These are phyloP conservation scores for Neosilurus hyrtlii DNA, from an alignment of 2,797 vertebrate species.

Conservation along the genomic window DNA sequence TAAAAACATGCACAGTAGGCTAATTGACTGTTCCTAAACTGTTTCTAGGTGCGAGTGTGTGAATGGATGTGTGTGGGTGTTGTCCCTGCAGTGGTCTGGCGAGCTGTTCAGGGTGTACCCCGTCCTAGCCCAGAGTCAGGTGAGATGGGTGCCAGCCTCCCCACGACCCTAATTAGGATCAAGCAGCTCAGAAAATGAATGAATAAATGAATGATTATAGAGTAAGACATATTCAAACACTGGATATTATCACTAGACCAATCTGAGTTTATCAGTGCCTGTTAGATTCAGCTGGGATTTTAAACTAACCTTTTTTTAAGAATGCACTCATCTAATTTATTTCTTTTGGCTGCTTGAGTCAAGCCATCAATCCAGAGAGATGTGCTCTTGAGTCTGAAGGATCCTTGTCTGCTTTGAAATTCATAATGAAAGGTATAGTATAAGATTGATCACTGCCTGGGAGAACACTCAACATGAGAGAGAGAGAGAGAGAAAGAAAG, in stretches of 20 bases:
- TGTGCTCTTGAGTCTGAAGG: constrained; percentile 14
- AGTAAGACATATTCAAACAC: not conserved
- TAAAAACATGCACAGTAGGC: no score
- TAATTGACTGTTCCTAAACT: no score
- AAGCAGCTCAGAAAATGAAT: no score
- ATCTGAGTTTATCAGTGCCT: not conserved
- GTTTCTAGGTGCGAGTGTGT: no score
- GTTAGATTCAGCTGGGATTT: not conserved
- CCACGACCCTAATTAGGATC: no score
- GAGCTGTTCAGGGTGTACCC: no score
- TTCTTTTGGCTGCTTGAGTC: not conserved
- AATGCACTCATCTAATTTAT: not conserved
- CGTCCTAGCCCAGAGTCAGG: no score
- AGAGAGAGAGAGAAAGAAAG: not conserved
- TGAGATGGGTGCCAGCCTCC: no score
- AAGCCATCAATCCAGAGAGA: constrained; percentile 23
- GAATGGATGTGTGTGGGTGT: no score
- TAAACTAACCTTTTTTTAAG: not conserved
- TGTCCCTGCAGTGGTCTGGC: no score
- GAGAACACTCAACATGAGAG: not conserved
- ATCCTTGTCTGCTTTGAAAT: constrained; percentile 31
- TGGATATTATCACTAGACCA: not conserved
- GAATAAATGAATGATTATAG: no score
- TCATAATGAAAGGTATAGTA: constrained; percentile 7
- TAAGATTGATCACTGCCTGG: constrained; percentile 27